Conservation (phyloP, 1,140 invertebrate genomes). For the Apocrypta bakeri region DNA sequence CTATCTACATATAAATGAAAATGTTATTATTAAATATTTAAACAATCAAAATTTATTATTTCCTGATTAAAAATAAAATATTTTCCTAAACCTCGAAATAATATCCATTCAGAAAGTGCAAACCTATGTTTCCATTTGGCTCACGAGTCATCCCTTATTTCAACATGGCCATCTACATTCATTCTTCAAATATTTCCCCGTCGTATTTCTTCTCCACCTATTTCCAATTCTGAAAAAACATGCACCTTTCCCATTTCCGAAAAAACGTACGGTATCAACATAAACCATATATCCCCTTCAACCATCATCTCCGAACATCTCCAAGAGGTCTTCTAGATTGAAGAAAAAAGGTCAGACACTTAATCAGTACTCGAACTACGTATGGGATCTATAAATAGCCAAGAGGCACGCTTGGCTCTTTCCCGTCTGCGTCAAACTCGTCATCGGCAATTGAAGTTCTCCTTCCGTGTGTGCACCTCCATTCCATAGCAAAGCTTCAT, state of each 20-base stretch:
- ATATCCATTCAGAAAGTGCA: too few relatives aligned
- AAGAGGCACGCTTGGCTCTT: neutral
- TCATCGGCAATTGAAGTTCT: conserved; percentile 13
- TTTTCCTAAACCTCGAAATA: too few relatives aligned
- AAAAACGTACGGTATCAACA: neutral
- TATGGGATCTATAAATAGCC: conserved; percentile 9
- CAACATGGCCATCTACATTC: too few relatives aligned
- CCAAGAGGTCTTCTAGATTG: neutral
- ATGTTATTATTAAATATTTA: too few relatives aligned
- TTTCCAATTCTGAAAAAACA: too few relatives aligned
- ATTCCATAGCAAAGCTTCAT: neutral
- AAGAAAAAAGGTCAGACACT: neutral
- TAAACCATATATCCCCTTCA: neutral
- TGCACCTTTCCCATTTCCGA: too few relatives aligned
- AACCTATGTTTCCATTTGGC: too few relatives aligned
- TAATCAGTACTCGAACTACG: neutral
- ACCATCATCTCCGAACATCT: neutral
- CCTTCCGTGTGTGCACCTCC: neutral
- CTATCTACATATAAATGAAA: too few relatives aligned
- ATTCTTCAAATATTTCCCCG: too few relatives aligned
- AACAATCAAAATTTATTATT: too few relatives aligned
- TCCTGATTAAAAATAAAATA: too few relatives aligned
- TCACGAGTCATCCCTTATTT: too few relatives aligned
- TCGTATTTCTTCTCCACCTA: neutral
- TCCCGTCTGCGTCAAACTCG: conserved; percentile 10